Evolutionary conservation across 2,888 invertebrate species (phyloP).

Genomic region (Brenthis hecate): DNA sequence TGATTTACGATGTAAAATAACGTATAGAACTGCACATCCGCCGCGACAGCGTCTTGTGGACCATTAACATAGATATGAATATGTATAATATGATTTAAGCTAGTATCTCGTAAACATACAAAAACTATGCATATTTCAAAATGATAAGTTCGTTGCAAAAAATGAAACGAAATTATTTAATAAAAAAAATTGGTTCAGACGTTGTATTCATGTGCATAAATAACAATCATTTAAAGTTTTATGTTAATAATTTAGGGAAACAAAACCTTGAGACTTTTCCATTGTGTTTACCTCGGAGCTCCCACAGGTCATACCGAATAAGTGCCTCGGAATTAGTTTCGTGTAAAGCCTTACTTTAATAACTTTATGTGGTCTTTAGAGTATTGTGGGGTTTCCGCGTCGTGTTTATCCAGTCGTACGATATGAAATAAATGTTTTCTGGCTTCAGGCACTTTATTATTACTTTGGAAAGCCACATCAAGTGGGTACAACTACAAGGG

Average conservation of each 20-base stretch:
- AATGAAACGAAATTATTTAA: too few species aligned
- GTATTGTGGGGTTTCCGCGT: conserved; percentile 68
- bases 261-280: conserved; percentile 27
- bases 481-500: conserved; percentile 62
- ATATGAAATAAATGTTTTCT: conserved; percentile 80
- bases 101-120: neutral
- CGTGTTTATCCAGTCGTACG: conserved; percentile 67
- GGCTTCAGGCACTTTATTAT: conserved; percentile 82
- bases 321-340: conserved; percentile 67
- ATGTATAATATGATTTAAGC: conserved; percentile 18
- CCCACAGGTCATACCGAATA: conserved; percentile 11
- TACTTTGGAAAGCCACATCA: conserved; percentile 70
- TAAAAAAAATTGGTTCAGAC: too few species aligned
- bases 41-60: conserved; percentile 51
- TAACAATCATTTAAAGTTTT: neutral
- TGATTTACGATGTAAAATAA: conserved; percentile 65
- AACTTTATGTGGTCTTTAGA: conserved; percentile 73
- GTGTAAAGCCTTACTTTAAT: conserved; percentile 75
- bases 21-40: conserved; percentile 60
- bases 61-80: conserved; percentile 54
- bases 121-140: too few species aligned
- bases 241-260: conserved; percentile 21
- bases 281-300: conserved; percentile 30
- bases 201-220: too few species aligned
- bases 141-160: too few species aligned